Evolutionary conservation across 2,113 vertebrate genomes (phyloP).

Genomic region (Chloropsis hardwickii): DNA sequence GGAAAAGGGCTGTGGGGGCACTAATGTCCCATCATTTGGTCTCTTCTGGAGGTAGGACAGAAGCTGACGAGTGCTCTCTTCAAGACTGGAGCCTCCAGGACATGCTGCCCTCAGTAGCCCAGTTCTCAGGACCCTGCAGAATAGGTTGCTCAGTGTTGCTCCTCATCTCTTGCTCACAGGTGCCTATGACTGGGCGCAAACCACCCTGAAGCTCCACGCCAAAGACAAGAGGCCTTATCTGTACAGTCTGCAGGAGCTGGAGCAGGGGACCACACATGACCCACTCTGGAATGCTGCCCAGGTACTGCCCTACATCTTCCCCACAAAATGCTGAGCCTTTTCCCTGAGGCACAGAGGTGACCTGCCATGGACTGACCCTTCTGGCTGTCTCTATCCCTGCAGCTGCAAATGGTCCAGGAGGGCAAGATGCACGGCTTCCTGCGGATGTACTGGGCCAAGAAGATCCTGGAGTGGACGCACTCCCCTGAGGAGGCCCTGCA

Average conservation of each 20-base stretch:
- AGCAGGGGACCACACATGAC: slow-evolving; percentile 79
- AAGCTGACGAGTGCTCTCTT: not conserved
- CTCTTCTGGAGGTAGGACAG: not conserved
- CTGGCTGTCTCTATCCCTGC: fast-evolving
- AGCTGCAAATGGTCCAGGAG: slow-evolving; percentile 80
- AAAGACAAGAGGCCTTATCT: slow-evolving; percentile 78
- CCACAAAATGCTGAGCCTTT: not conserved
- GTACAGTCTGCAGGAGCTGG: slow-evolving; percentile 78
- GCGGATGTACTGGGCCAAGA: slow-evolving; percentile 94
- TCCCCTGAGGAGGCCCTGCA: slow-evolving; percentile 84
- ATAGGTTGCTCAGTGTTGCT: not conserved
- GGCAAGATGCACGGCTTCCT: slow-evolving; percentile 90
- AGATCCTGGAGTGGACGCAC: slow-evolving; percentile 88
- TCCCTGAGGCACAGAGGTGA: fast-evolving
- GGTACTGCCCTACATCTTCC: slow-evolving; percentile 31
- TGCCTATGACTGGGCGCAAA: slow-evolving; percentile 80
- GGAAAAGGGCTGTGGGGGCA: not conserved
- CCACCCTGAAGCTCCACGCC: slow-evolving; percentile 79
- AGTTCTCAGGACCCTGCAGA: not conserved
- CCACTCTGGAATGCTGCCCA: slow-evolving; percentile 86
- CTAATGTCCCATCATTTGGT: not conserved
- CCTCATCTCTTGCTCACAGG: slow-evolving; percentile 35
- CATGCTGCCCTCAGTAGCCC: not conserved
- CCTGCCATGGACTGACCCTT: not conserved
- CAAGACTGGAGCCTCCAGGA: not conserved